Evolutionary conservation across 2,113 vertebrate genomes (phyloP), one percentile per base, ranked within the genome.

Genomic region (Bambusicola thoracicus): DNA sequence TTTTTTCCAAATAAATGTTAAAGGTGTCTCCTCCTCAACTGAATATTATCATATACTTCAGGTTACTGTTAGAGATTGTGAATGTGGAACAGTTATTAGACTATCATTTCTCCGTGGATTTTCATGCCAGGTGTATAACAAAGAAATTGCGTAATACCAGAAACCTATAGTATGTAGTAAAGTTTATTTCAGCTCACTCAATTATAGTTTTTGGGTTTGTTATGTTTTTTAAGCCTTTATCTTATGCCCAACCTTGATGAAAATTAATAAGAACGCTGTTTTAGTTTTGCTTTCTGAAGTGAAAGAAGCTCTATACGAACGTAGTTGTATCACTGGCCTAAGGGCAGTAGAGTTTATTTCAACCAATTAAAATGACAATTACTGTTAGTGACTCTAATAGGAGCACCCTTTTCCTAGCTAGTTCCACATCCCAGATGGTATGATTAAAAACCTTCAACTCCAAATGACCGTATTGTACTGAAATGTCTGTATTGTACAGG

Each of bases 281-380:
- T 75, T 84, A 86, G 10, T 7, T 77, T 11, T 69, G 6, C 85
- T 77, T 94, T 84, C 59, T 90, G 66, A 95, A 92, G 36, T 66
- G 59, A 83, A 92, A 81, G 81, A 79, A 80, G 17, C 70, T 93
- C 55, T 75, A 13, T 48, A 78, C 36, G 21, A 84, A 6, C 34
- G 36, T 8, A 49, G 48, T 79, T 94, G 87, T 94, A 87, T 87
- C 69, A 30, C 29, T 95, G 81, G 78, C 95, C 88, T 81, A 69
- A 72, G 59, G 89, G 77, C 90, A 93, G 72, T 86, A 77, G 53
- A 75, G 73, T 97, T 97, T 94, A 93, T 96, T 97, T 97, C 91
- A 97, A 73, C 69, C 95, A 97, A 96, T 97, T 96, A 98, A 97
- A 97, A 88, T 94, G 93, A 93, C 80, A 96, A 74, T 96, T 97